phyloP scores from a whole-genome alignment of 1,140 invertebrate species.

The Bombus affinis region DNA sequence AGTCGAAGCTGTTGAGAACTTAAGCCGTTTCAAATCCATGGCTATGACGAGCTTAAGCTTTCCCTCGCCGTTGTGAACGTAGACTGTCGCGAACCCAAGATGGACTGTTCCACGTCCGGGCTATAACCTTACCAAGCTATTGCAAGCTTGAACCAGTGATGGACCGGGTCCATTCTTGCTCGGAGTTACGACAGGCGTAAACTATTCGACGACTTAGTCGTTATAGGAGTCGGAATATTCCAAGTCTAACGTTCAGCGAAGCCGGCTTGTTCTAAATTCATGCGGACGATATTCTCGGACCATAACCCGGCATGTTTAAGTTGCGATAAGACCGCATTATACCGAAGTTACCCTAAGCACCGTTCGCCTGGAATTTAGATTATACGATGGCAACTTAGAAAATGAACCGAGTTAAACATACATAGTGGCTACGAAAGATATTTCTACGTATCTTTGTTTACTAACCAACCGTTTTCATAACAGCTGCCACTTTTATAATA shows the following conservation, averaged over 20 bases:
- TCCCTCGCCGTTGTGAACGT: neutral
- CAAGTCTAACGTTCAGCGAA: neutral
- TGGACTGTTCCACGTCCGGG: neutral
- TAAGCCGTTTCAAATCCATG: neutral
- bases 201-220: neutral
- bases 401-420: neutral
- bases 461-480: too few species aligned
- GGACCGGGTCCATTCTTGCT: neutral
- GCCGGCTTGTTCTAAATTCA: neutral
- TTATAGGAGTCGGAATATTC: neutral
- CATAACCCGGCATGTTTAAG: neutral
- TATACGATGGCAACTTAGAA: neutral
- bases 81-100: neutral
- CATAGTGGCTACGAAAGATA: too few species aligned
- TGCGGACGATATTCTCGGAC: neutral
- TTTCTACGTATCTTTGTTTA: too few species aligned
- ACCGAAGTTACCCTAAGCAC: neutral
- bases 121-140: neutral
- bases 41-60: neutral
- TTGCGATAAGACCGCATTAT: conserved; percentile 18
- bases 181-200: neutral
- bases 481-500: too few species aligned
- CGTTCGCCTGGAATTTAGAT: neutral
- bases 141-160: neutral
- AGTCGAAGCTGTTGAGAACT: neutral